Evolutionary conservation across 2,888 invertebrate genomes (phyloP), one percentile per base, ranked within the genome.

Genomic region (Brenthis daphne): DNA sequence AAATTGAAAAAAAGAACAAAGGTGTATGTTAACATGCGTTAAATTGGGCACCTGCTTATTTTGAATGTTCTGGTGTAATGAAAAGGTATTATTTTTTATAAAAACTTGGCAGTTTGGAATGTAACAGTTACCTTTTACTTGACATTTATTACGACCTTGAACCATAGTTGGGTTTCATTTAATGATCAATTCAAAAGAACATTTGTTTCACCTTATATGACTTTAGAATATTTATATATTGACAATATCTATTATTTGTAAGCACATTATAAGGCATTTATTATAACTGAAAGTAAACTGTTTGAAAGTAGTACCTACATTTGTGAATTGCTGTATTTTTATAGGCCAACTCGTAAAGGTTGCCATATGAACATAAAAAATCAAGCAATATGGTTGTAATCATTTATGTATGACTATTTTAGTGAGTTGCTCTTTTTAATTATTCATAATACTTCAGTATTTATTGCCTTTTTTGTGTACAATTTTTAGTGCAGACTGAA

Each of bases 131-230:
- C 60, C 50, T 50, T 33, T 60, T 60, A 60, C 60, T 60, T 60
- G 60, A 33, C 60, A 60, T 60, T 60, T 60, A 60, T 33, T 29
- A 5, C 29, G 50, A 60, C 60, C 60, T 60, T 60, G 60, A 60
- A 50, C 16, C 48, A 33, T 12, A 5, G 50, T 6, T 29, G 29
- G 48, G n/a, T 12, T 24, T 56, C 4, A n/a, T 33, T 56, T 37
- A 33, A 33, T 33, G 14, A 37, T n/a, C 1, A 48, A 24, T 58
- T 58, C 24, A 50, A 60, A 48, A n/a, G 29, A 60, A 29, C 50
- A 60, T 24, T 48, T 48, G 48, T 48, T 50, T 48, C 24, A 5
- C 43, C 58, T 48, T 58, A n/a, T 58, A 58, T 29, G 4, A 24
- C 29, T 12, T 24, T 54, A 4, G 54, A 54, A 29, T 12, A 5